A percentile compares a stretch with the other conserved stretches of the same genome.
Conservation (phyloP, 1,140 invertebrate genomes). For the Drosophila mojavensis region DNA sequence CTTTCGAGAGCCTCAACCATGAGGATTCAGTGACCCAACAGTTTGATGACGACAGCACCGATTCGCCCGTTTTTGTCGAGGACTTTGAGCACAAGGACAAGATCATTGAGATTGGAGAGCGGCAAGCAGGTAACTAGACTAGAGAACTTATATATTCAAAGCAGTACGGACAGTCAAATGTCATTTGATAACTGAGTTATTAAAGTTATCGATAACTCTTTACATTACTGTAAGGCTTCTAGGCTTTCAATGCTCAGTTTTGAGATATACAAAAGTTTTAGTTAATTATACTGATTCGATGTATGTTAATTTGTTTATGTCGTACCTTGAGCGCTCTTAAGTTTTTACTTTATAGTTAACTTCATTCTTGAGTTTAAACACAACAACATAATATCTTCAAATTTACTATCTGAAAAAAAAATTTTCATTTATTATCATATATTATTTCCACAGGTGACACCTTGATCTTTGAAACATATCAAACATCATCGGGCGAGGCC, state of each 20-base stretch:
- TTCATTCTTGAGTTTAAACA: too few species aligned
- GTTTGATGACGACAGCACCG: constrained; percentile 5
- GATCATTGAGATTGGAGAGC: constrained; percentile 60
- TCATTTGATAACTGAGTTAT: too few species aligned
- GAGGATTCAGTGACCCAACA: constrained; percentile 27
- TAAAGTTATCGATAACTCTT: too few species aligned
- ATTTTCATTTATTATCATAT: not conserved
- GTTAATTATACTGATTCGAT: too few species aligned
- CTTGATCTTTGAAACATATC: constrained; percentile 61
- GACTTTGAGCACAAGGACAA: constrained; percentile 55
- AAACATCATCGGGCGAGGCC: constrained; percentile 37
- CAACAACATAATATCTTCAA: not conserved
- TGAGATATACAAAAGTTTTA: too few species aligned
- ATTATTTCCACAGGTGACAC: constrained; percentile 49
- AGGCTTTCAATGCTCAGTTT: too few species aligned
- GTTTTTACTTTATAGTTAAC: too few species aligned
- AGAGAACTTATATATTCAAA: too few species aligned
- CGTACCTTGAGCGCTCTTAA: too few species aligned
- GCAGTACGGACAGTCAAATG: too few species aligned
- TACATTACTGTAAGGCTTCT: too few species aligned
- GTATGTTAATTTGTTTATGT: too few species aligned
- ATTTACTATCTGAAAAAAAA: not conserved
- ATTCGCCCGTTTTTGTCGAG: not conserved
- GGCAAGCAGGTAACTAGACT: constrained; percentile 54
- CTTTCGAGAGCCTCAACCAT: constrained; percentile 7